Conservation (phyloP, 2,797 vertebrate species). For the Trichosurus vulpecula region DNA sequence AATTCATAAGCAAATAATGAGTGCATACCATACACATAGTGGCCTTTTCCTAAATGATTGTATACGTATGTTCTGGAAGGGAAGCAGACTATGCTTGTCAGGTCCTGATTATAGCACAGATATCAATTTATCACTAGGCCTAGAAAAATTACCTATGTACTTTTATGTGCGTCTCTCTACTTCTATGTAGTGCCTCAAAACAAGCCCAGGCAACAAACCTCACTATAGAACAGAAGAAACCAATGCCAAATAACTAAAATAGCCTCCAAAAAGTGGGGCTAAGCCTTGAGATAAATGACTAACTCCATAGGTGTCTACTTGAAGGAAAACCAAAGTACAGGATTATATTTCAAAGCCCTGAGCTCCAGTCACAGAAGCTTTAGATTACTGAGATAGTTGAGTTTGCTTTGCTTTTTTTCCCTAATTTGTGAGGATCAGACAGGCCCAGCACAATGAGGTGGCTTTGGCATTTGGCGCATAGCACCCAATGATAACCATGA, state of each 20-base stretch:
- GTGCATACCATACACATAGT: neutral
- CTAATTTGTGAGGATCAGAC: conserved; percentile 11
- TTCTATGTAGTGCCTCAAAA: neutral
- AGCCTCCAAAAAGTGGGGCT: neutral
- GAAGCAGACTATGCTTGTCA: neutral
- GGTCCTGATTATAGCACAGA: neutral
- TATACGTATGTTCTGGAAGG: neutral
- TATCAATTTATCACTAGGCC: neutral
- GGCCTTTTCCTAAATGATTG: neutral
- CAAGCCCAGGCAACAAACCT: neutral
- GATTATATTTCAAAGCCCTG: neutral
- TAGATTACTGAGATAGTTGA: neutral
- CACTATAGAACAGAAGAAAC: neutral
- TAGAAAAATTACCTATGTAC: neutral
- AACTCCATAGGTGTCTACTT: conserved; percentile 7
- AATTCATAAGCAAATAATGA: neutral
- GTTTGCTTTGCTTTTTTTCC: neutral
- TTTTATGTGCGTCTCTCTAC: neutral
- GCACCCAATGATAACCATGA: conserved; percentile 52
- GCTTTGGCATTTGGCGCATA: conserved; percentile 36
- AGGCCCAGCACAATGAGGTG: conserved; percentile 9
- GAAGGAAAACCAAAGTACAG: neutral
- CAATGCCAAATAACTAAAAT: neutral
- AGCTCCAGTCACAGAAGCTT: neutral
- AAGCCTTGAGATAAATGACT: conserved; percentile 4